Evolutionary conservation across 2,888 invertebrate species (phyloP), one percentile per base, ranked within the genome.

Genomic region (Hololepta plana): DNA sequence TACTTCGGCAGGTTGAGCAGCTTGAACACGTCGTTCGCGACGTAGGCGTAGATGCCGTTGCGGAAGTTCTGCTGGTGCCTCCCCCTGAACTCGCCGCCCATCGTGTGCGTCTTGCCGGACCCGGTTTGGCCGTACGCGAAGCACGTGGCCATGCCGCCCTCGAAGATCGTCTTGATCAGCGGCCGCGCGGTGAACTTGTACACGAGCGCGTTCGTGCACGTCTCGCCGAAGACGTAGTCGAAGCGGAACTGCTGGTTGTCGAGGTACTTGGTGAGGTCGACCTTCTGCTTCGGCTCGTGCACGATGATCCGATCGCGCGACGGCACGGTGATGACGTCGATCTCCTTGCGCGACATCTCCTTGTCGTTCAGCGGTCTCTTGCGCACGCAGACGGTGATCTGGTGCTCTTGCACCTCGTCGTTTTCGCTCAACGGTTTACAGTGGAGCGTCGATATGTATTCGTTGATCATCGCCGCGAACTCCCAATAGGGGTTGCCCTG

Each of bases 51-150:
- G 34, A 99, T 91, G 35, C 96, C 98, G 53, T 82, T 87, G 54
- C 79, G 80, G 57, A 90, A 93, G 61, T 93, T 91, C 58, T 93
- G 91, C 58, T 91, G 91, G 28, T 33, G 75, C 87, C 67, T 39
- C 37, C 79, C 90, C 62, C 72, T 79, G 51, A 82, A 96, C 55
- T 84, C 93, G 12, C 98, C 98, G 20, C 96, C 96, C 98, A 99
- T 99, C 14, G 98, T 98, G 63, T 98, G 82, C 42, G 96, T 73
- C 64, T 99, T 84, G 57, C 95, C 72, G 44, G 90, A 85, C 24
- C 98, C 98, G 2, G 98, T 98, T 59, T 98, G 98, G 24, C 98
- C 98, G 55, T 99, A 98, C 3, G 98, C 98, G 60, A 99, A 99
- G 55, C 98, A 99, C 10, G 98, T 99, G 12, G 98, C 96, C 90